phyloP scores from a whole-genome alignment of 2,888 invertebrate genomes.

The Sicus ferrugineus region DNA sequence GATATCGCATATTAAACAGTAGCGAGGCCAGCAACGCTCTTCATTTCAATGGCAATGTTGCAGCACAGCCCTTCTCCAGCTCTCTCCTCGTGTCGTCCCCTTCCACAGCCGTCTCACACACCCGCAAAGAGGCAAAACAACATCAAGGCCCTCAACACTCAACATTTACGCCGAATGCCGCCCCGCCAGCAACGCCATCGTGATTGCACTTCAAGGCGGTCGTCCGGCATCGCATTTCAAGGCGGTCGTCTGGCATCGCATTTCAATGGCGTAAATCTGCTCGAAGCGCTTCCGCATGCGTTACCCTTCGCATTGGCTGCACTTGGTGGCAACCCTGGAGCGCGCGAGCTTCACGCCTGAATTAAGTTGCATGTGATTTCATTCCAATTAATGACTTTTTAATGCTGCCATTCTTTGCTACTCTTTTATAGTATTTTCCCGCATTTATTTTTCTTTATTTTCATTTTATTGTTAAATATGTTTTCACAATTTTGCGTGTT shows the following conservation, averaged over 20 bases:
- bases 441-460: neutral
- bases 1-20: neutral
- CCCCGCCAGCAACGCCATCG: neutral
- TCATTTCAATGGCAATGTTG: constrained; percentile 11
- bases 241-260: neutral
- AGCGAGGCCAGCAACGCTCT: neutral
- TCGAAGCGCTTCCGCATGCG: constrained; percentile 9
- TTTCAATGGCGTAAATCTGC: neutral
- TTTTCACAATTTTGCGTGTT: constrained; percentile 6
- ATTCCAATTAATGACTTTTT: neutral
- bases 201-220: constrained; percentile 7
- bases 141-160: neutral
- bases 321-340: neutral
- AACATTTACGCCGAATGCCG: neutral
- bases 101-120: neutral
- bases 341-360: constrained; percentile 16
- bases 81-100: neutral
- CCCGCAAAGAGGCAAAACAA: neutral
- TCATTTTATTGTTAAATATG: neutral
- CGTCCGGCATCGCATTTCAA: neutral
- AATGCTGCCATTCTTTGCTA: no score
- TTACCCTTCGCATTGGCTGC: neutral
- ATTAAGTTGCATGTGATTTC: constrained; percentile 17
- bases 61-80: neutral
- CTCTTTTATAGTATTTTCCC: no score